Base-by-base conservation (phyloP, 2,113 vertebrate genomes). In the Plectropomus leopardus region DNA sequence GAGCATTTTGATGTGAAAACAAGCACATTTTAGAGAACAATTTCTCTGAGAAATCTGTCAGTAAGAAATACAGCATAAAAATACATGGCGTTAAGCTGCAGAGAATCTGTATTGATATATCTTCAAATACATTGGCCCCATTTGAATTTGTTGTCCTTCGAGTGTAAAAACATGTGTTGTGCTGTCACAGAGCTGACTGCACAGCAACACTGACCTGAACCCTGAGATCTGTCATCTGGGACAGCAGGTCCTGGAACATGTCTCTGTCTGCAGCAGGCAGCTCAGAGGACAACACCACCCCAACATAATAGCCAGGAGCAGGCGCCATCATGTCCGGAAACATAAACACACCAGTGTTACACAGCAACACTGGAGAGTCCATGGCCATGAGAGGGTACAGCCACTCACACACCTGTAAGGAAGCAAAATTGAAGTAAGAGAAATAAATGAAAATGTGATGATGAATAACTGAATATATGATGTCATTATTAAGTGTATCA, bases 341-440 rank as follows among this genome's bases (percentile, higher is more conserved):
- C 97, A 99, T 99, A 88, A 97, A 99, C 82, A 98, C 98, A 4
- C 98, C 98, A 0, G 94, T 96, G 80, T 87, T 97, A 84, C 97
- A 99, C 73, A 97, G 96, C 65, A 99, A 88, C 76, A 97, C 97
- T 1, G 98, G 98, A 28, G 97, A 98, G 80, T 97, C 94, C 64
- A 90, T 92, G 72, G 94, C 88, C 96, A 99, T 97, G 17, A 99
- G 95, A 5, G 97, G 98, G 82, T 97, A 99, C 0, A 99, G 67
- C 98, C 98, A 99, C 92, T 98, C 97, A 89, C 97, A 99, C 82
- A 99, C 98, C 98, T 99, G 88, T 23, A 77, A 32, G 40, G n/a
- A 66, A 21, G 30, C 23, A 54, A 17, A 51, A 14, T 24, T 53
- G 6, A 50, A 21, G 23, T 15, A 11, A 15, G 16, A 58, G 14